phyloP scores from a whole-genome alignment of 2,888 invertebrate genomes.

The Mongoloraphidia duomilia region DNA sequence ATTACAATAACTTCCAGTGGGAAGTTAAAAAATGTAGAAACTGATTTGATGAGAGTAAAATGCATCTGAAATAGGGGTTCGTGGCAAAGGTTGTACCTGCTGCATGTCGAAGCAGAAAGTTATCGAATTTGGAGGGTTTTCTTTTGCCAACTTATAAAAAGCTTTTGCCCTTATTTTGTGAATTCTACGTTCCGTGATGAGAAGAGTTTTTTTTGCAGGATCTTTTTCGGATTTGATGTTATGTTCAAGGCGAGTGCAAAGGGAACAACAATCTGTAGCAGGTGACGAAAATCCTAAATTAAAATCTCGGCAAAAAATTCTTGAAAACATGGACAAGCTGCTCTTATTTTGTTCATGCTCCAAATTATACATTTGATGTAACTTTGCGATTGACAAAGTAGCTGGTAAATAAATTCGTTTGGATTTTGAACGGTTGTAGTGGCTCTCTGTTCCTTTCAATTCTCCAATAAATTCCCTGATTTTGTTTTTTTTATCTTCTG shows the following conservation, averaged over 20 bases:
- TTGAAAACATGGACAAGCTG: not conserved
- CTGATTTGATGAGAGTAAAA: slow-evolving; percentile 17
- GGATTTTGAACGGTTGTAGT: too few species aligned
- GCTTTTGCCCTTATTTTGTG: slow-evolving; percentile 15
- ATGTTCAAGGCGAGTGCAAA: slow-evolving; percentile 11
- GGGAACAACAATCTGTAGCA: too few species aligned
- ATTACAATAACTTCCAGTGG: too few species aligned
- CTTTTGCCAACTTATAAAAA: slow-evolving; percentile 14
- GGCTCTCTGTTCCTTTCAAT: too few species aligned
- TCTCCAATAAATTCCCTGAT: too few species aligned
- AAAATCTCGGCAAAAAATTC: too few species aligned
- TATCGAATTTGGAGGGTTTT: slow-evolving; percentile 9
- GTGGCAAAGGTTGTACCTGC: slow-evolving; percentile 16
- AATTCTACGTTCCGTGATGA: slow-evolving; percentile 13
- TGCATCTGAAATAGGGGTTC: slow-evolving; percentile 17
- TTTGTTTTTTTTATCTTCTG: too few species aligned
- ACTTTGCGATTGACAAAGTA: too few species aligned
- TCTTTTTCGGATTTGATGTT: slow-evolving; percentile 14
- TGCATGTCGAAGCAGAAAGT: slow-evolving; percentile 18
- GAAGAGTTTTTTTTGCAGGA: slow-evolving; percentile 10
- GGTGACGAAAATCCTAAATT: too few species aligned
- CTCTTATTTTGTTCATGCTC: not conserved
- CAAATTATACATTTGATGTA: too few species aligned
- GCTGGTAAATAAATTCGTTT: too few species aligned
- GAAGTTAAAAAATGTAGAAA: slow-evolving; percentile 16